phyloP scores from a whole-genome alignment of 2,797 vertebrate genomes.

The Sebastes itinus region DNA sequence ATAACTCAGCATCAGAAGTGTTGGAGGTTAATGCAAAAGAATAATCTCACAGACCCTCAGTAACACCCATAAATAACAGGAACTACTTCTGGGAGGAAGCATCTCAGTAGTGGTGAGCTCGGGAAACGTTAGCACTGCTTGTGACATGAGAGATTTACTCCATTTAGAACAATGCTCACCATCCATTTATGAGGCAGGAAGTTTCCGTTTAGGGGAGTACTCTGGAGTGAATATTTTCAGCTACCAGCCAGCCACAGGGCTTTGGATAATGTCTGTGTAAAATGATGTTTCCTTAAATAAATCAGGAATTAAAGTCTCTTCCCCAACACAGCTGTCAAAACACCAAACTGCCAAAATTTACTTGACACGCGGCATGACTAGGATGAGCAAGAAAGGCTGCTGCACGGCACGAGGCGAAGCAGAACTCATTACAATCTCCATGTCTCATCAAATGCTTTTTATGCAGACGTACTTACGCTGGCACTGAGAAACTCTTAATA shows the following conservation, averaged over 20 bases:
- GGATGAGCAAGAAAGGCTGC: slow-evolving; percentile 29
- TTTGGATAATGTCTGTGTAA: slow-evolving; percentile 59
- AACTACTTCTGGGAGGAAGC: slow-evolving; percentile 30
- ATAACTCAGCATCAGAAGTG: neutral
- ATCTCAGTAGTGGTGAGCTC: slow-evolving; percentile 3
- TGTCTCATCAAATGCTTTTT: neutral
- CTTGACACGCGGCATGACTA: slow-evolving; percentile 46
- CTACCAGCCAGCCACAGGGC: slow-evolving; percentile 51
- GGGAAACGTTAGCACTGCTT: slow-evolving; percentile 46
- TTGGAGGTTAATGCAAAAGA: slow-evolving; percentile 17
- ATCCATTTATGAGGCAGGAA: slow-evolving; percentile 65
- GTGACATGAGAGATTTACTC: slow-evolving; percentile 61
- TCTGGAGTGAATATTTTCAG: slow-evolving; percentile 60
- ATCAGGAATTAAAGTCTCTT: slow-evolving; percentile 70
- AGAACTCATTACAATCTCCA: slow-evolving; percentile 30
- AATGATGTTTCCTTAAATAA: slow-evolving; percentile 78
- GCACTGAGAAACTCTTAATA: neutral
- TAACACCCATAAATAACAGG: slow-evolving; percentile 30
- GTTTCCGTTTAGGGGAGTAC: slow-evolving; percentile 55
- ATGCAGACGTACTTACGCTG: neutral
- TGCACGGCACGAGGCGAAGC: slow-evolving; percentile 1
- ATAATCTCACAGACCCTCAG: neutral
- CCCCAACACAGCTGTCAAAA: slow-evolving; percentile 76
- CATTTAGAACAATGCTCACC: slow-evolving; percentile 61
- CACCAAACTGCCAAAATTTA: slow-evolving; percentile 58